Evolutionary conservation across 2,113 vertebrate genomes (phyloP).

Genomic region (Nematolebias whitei): DNA sequence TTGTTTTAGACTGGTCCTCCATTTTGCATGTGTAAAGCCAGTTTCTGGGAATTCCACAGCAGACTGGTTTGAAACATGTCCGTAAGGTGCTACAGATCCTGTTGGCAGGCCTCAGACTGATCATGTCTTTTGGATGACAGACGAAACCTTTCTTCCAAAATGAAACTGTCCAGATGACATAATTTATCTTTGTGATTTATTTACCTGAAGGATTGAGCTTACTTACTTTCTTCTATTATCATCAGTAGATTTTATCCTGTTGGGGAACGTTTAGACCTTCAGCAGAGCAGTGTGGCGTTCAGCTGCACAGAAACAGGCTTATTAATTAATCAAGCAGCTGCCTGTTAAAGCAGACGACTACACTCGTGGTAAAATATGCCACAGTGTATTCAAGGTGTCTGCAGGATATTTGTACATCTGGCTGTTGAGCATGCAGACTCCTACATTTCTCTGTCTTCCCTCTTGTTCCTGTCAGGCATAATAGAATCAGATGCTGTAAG

Average conservation of each 20-base stretch:
- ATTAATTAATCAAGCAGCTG: background rate
- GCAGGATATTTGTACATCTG: conserved; percentile 9
- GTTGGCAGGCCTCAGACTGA: no score
- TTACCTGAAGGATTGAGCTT: no score
- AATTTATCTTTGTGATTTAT: no score
- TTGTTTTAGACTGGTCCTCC: no score
- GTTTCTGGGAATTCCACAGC: no score
- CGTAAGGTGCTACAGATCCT: no score
- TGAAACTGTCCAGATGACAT: no score
- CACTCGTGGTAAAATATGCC: conserved; percentile 1
- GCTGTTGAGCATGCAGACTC: background rate
- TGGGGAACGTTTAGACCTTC: background rate
- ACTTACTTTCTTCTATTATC: background rate
- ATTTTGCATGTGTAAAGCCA: no score
- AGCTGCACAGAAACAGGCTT: background rate
- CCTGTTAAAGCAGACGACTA: background rate
- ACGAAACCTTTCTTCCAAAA: no score
- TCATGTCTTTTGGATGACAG: no score
- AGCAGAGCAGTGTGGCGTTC: background rate
- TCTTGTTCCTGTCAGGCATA: conserved; percentile 34
- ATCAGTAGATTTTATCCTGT: background rate
- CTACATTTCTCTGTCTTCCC: conserved; percentile 26
- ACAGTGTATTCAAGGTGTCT: background rate
- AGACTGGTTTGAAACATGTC: no score
- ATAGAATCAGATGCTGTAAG: conserved; percentile 44